phyloP scores from a whole-genome alignment of 1,140 invertebrate genomes.

The Hycleus phaleratus region DNA sequence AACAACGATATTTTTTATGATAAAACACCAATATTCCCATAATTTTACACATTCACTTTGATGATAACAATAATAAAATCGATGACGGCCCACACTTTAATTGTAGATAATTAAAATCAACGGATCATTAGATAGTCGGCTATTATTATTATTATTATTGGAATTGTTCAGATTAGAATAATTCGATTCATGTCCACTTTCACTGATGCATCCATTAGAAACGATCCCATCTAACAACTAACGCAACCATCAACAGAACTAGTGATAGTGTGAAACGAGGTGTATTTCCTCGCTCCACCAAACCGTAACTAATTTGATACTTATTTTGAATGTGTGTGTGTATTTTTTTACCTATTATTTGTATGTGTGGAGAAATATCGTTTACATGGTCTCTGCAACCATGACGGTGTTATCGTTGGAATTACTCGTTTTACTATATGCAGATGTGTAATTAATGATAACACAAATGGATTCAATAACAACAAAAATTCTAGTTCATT shows the following conservation, averaged over 20 bases:
- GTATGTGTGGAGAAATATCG: constrained; percentile 25
- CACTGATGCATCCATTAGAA: constrained; percentile 11
- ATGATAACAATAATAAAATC: no score
- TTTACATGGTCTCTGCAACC: constrained; percentile 31
- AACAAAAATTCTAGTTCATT: not conserved
- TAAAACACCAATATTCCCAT: no score
- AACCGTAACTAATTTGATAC: constrained; percentile 37
- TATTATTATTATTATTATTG: constrained; percentile 5
- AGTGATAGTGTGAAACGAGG: constrained; percentile 37
- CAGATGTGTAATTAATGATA: not conserved
- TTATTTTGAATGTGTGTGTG: constrained; percentile 27
- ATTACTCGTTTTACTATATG: not conserved
- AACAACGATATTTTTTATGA: no score
- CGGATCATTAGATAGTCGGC: not conserved
- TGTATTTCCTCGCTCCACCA: constrained; percentile 37
- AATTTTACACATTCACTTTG: no score
- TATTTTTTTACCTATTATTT: no score
- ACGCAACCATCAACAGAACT: constrained; percentile 10
- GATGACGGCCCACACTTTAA: no score
- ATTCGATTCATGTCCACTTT: constrained; percentile 9
- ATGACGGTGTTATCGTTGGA: not conserved
- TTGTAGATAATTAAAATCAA: no score
- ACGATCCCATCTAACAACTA: not conserved
- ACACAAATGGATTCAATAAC: not conserved
- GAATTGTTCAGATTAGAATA: not conserved